Evolutionary conservation across 2,888 invertebrate genomes (phyloP).

Genomic region (Leptopterna dolabrata): DNA sequence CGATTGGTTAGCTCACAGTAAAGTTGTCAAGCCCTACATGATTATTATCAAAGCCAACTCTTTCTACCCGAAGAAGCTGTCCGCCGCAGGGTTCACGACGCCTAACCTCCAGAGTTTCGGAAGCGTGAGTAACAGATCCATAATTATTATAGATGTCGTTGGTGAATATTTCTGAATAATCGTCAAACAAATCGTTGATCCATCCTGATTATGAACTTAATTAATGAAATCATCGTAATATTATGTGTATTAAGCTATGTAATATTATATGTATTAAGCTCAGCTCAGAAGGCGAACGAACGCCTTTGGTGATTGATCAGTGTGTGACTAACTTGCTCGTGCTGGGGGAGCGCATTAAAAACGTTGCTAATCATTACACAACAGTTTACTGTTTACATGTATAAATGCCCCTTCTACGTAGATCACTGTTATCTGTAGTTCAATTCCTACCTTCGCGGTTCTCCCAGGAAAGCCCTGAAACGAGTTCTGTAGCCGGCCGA

Average conservation of each 20-base stretch:
- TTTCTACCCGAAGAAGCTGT: constrained; percentile 4
- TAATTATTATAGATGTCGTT: background rate
- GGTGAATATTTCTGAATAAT: background rate
- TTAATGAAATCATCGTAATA: no score
- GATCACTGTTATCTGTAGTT: no score
- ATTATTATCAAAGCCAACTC: background rate
- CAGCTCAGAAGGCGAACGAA: background rate
- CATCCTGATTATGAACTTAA: background rate
- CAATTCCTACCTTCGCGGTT: no score
- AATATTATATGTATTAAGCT: background rate
- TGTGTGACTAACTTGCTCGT: no score
- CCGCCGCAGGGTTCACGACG: constrained; percentile 11
- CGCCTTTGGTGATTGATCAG: background rate
- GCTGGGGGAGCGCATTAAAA: no score
- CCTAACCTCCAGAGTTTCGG: constrained; percentile 19
- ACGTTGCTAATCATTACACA: no score
- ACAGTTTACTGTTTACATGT: no score
- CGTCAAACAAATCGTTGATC: background rate
- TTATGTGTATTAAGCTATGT: background rate
- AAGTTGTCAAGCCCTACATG: constrained; percentile 12
- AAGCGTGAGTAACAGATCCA: background rate
- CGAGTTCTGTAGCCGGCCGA: no score
- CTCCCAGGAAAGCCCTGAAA: no score
- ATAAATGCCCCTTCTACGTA: no score
- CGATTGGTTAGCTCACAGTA: background rate